Percentiles rank a stretch among this genome's conserved stretches.
Conservation (phyloP, 1,140 invertebrate species). For the Proales similis region DNA sequence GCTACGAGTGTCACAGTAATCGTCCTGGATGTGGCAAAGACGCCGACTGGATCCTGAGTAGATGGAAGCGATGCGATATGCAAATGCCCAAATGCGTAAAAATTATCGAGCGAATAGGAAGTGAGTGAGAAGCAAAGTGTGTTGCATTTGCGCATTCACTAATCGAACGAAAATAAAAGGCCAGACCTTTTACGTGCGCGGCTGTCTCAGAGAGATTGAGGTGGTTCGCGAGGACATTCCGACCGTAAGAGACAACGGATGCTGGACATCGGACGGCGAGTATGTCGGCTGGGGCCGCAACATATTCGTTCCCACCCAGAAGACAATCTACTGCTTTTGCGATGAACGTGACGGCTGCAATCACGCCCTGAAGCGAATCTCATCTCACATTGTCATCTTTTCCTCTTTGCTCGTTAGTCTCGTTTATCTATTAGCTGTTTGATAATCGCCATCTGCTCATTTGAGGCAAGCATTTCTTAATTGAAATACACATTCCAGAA, state of each 20-base stretch:
- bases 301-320: constrained; percentile 10
- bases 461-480: too few relatives aligned
- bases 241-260: constrained; percentile 38
- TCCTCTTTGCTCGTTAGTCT: neutral
- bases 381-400: neutral
- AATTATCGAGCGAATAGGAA: constrained; percentile 32
- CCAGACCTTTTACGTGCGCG: constrained; percentile 33
- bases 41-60: constrained; percentile 34
- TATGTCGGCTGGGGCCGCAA: constrained; percentile 36
- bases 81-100: constrained; percentile 37
- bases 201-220: constrained; percentile 37
- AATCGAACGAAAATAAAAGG: neutral
- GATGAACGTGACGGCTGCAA: constrained; percentile 38
- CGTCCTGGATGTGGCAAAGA: constrained; percentile 21
- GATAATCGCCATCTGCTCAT: too few relatives aligned
- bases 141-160: neutral
- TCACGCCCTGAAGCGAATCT: neutral
- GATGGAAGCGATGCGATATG: constrained; percentile 35
- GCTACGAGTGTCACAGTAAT: constrained; percentile 37
- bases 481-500: too few relatives aligned
- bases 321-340: constrained; percentile 35
- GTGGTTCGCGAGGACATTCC: constrained; percentile 27
- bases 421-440: too few relatives aligned
- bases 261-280: constrained; percentile 33
- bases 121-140: neutral